Conservation (phyloP, 2,888 invertebrate genomes). For the Adela reaumurella region DNA sequence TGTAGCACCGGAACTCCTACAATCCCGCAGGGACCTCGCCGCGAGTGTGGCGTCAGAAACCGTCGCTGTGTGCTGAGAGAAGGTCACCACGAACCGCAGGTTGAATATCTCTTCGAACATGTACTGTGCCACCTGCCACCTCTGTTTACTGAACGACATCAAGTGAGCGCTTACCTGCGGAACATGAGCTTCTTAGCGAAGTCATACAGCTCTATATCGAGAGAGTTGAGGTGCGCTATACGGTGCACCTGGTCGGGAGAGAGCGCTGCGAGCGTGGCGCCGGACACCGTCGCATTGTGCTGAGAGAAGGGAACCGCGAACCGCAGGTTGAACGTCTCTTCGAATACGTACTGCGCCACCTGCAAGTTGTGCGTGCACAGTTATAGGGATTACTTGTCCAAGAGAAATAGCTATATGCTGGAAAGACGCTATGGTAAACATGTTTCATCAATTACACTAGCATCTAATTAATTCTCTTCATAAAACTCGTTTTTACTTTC, state of each 20-base stretch:
- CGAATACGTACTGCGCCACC: conserved; percentile 90
- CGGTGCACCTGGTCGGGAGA: conserved; percentile 69
- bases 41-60: conserved; percentile 80
- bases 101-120: conserved; percentile 95
- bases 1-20: conserved; percentile 73
- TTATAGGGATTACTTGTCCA: no score
- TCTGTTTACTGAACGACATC: no score
- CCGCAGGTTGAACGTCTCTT: conserved; percentile 87
- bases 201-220: conserved; percentile 91
- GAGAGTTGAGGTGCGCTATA: conserved; percentile 76
- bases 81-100: conserved; percentile 79
- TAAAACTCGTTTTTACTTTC: no score
- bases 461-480: no score
- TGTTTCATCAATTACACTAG: no score
- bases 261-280: conserved; percentile 74
- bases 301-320: conserved; percentile 90
- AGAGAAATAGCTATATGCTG: no score
- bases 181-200: conserved; percentile 88
- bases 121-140: conserved; percentile 74
- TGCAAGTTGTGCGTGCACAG: conserved; percentile 24
- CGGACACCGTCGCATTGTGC: conserved; percentile 86
- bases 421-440: no score
- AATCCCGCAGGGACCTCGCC: conserved; percentile 63
- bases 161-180: conserved; percentile 58
- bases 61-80: conserved; percentile 86